Evolutionary conservation across 2,888 invertebrate species (phyloP).

Genomic region (Auanema freiburgensis): DNA sequence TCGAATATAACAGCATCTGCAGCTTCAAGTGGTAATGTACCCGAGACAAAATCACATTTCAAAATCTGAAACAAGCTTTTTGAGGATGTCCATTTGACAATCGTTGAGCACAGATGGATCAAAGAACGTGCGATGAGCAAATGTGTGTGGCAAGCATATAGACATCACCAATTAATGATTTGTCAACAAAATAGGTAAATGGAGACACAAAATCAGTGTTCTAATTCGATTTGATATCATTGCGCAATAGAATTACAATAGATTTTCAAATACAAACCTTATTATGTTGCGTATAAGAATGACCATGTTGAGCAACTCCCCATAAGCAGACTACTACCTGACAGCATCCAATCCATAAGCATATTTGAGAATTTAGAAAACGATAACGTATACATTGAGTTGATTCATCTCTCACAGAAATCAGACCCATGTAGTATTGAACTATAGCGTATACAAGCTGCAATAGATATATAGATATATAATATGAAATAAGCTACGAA

Average conservation of each 20-base stretch:
- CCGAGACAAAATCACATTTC: conserved; percentile 53
- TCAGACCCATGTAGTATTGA: conserved; percentile 27
- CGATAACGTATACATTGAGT: conserved; percentile 52
- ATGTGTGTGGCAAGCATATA: background rate
- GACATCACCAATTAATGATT: background rate
- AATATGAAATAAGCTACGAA: too few species aligned
- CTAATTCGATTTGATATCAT: background rate
- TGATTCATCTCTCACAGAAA: conserved; percentile 46
- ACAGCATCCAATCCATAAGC: conserved; percentile 43
- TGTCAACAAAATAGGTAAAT: background rate
- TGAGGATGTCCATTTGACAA: conserved; percentile 6
- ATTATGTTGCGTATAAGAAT: conserved; percentile 41
- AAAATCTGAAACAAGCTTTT: conserved; percentile 41
- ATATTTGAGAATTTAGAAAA: conserved; percentile 54
- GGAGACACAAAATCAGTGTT: background rate
- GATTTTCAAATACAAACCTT: conserved; percentile 32
- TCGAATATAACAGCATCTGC: conserved; percentile 58
- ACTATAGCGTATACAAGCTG: background rate
- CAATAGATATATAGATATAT: too few species aligned
- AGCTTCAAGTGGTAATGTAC: conserved; percentile 43
- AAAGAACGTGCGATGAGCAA: conserved; percentile 10
- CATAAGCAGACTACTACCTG: conserved; percentile 54
- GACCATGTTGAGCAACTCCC: conserved; percentile 55
- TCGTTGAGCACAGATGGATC: conserved; percentile 2
- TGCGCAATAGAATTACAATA: conserved; percentile 4